phyloP scores from a whole-genome alignment of 1,140 invertebrate species.

The Drosophila nigromelanica region DNA sequence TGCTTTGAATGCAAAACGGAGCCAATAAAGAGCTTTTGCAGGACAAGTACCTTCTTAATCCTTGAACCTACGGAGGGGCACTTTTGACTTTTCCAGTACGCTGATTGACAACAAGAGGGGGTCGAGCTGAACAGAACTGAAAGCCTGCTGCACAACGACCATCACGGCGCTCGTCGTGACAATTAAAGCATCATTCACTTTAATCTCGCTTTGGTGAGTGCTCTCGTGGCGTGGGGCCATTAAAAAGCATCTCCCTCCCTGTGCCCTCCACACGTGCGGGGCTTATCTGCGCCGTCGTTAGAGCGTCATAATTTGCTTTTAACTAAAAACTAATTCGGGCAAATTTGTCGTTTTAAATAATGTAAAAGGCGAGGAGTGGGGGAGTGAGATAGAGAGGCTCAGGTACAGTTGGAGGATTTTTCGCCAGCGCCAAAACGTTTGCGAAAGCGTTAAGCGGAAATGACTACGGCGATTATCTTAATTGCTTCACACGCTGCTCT shows the following conservation, averaged over 20 bases:
- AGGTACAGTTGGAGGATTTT: slow-evolving; percentile 7
- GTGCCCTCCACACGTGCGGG: slow-evolving; percentile 3
- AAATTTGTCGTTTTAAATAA: slow-evolving; percentile 75
- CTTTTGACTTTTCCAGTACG: not conserved
- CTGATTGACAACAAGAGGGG: slow-evolving; percentile 5
- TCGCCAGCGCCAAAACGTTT: slow-evolving; percentile 15
- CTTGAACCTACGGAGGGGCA: not conserved
- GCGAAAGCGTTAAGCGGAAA: slow-evolving; percentile 70
- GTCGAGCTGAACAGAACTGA: slow-evolving; percentile 38
- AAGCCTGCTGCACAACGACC: slow-evolving; percentile 11
- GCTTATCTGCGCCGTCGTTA: slow-evolving; percentile 42
- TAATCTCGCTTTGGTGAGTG: slow-evolving; percentile 5
- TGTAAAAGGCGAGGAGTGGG: slow-evolving; percentile 38
- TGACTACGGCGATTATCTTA: slow-evolving; percentile 78
- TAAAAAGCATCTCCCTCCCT: slow-evolving; percentile 28
- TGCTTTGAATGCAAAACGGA: slow-evolving; percentile 39
- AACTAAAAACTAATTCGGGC: slow-evolving; percentile 75
- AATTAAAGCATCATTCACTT: slow-evolving; percentile 27
- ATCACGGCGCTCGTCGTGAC: not conserved
- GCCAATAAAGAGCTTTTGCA: slow-evolving; percentile 40
- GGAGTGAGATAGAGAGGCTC: not conserved
- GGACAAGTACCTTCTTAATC: slow-evolving; percentile 12
- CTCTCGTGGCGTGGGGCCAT: slow-evolving; percentile 11
- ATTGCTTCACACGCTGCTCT: slow-evolving; percentile 68
- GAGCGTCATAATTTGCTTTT: slow-evolving; percentile 74